Conservation (phyloP, 2,113 vertebrate genomes). For the Ursus arctos region DNA sequence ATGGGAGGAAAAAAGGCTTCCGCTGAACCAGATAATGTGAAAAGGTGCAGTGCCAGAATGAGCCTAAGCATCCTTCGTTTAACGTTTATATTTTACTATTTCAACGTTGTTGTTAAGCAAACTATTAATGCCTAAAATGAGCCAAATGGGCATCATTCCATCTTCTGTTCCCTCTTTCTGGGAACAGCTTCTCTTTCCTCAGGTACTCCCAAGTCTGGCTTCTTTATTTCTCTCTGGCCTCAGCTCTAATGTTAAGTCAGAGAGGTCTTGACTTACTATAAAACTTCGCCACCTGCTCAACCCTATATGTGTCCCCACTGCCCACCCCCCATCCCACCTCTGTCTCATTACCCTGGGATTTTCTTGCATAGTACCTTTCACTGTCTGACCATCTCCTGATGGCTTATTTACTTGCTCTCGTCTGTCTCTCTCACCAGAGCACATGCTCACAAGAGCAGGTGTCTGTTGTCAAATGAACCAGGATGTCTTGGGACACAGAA, state of each 20-base stretch:
- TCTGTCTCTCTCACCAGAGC: neutral
- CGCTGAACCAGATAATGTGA: neutral
- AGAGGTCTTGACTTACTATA: neutral
- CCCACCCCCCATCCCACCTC: too few species aligned
- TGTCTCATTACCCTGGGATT: neutral
- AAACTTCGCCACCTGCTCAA: neutral
- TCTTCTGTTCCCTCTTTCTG: neutral
- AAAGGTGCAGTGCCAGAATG: neutral
- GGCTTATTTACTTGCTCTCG: neutral
- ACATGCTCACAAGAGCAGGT: neutral
- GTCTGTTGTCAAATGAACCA: neutral
- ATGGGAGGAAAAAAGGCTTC: neutral
- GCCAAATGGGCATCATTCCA: neutral
- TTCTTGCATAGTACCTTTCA: neutral
- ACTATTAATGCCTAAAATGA: neutral
- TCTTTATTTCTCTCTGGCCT: neutral
- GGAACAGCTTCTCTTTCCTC: neutral
- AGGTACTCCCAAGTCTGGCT: neutral
- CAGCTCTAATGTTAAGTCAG: neutral
- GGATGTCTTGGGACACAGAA: neutral
- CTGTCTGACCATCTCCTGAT: neutral
- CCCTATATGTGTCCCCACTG: accelerated
- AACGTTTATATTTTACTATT: neutral
- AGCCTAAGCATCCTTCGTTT: neutral
- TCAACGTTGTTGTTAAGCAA: neutral